A percentile compares a stretch with the other conserved stretches of the same genome.
phyloP scores from a whole-genome alignment of 2,113 vertebrate species.

The Catagonus wagneri region DNA sequence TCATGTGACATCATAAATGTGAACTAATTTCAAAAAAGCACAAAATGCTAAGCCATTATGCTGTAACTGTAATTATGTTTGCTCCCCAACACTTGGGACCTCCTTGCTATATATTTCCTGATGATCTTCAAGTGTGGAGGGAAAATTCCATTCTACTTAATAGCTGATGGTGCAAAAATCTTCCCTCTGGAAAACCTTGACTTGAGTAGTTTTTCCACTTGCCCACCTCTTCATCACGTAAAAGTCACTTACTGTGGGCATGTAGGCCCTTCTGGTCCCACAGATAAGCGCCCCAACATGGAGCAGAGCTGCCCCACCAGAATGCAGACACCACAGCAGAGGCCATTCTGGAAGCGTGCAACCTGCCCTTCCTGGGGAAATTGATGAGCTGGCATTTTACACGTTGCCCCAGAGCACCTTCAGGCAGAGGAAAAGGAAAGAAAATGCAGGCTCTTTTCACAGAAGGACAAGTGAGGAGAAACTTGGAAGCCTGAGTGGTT shows the following conservation, averaged over 20 bases:
- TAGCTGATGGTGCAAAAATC: not conserved
- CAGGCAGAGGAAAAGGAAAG: not conserved
- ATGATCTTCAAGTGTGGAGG: not conserved
- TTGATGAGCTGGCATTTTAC: not conserved
- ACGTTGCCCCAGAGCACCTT: not conserved
- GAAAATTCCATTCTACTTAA: conserved; percentile 47
- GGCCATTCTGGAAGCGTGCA: not conserved
- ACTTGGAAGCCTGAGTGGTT: not conserved
- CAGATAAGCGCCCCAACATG: not conserved
- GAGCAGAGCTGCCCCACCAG: not conserved
- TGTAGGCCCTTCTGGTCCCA: conserved; percentile 1
- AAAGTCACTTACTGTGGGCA: not conserved
- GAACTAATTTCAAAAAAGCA: conserved; percentile 26
- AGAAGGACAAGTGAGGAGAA: not conserved
- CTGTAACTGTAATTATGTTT: conserved; percentile 7
- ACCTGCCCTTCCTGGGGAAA: conserved; percentile 43
- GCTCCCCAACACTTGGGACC: not conserved
- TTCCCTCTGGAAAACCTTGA: conserved; percentile 15
- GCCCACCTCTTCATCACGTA: not conserved
- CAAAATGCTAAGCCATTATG: conserved; percentile 26
- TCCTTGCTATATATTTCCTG: conserved; percentile 7
- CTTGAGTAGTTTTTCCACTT: not conserved
- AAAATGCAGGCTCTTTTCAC: not conserved
- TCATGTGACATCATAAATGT: not conserved
- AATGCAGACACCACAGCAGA: not conserved